Evolutionary conservation across 2,888 invertebrate genomes (phyloP), one percentile per base, ranked within the genome.

Genomic region (Leptinotarsa rubiginosa): DNA sequence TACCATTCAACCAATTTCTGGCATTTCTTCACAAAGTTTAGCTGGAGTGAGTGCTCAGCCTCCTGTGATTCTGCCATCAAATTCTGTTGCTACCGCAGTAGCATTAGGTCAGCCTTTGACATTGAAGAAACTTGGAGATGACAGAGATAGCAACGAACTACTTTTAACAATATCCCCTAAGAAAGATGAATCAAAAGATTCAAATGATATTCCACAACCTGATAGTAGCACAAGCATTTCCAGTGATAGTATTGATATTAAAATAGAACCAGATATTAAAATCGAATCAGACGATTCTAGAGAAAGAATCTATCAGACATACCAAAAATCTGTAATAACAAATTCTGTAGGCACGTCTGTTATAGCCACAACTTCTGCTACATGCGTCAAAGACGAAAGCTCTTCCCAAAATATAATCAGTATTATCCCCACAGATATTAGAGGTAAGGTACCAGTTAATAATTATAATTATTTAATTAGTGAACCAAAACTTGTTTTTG

Each of bases 31-130:
- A 15, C 88, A 88, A 78, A 87, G 83, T 77, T 74, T 88, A 50
- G 84, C 87, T 15, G 86, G 86, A n/a, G 86, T 88, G 18, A 86
- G 84, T 76, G 85, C 87, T 47, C 89, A 88, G 80, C 86, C 87
- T 52, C 86, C 88, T 22, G 87, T 88, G 22, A 88, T 88, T 69
- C 79, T 89, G 72, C 87, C 88, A 20, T 83, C 87, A n/a, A 85
- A 85, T 71, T 83, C 87, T 18, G 86, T 87, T 65, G 84, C 85
- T 75, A 85, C 87, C 25, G 84, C 87, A 41, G 87, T 87, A 18
- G 85, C 87, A 10, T 80, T 88, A 50, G 85, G 86, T 2, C 88
- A 88, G 79, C 86, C 87, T 1, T 79, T 88, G 73, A 84, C 88
- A 31, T 78, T 88, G 54, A 88, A 88, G 80, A 87, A 88, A 78